phyloP scores from a whole-genome alignment of 2,797 vertebrate species.

The Pangasius djambal region DNA sequence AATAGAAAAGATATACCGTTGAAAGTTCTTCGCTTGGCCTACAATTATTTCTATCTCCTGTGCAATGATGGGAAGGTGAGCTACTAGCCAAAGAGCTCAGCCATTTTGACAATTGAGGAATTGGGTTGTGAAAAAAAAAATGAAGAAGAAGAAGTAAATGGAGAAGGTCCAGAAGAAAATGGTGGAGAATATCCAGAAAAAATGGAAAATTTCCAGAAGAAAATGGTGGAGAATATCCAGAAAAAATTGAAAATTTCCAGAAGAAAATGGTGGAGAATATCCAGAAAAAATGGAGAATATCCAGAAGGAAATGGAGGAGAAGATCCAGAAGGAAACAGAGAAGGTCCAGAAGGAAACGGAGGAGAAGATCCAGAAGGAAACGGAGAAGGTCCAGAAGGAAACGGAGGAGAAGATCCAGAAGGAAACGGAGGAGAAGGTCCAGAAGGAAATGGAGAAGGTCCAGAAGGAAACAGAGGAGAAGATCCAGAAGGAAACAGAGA shows the following conservation, averaged over 20 bases:
- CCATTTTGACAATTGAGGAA: not conserved
- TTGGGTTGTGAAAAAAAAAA: not conserved
- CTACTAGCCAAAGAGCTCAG: too few species aligned
- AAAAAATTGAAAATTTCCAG: too few species aligned
- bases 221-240: not conserved
- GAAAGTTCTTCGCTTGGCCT: not conserved
- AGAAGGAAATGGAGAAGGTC: not conserved
- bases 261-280: not conserved
- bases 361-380: not conserved
- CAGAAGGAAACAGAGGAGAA: not conserved
- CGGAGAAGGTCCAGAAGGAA: not conserved
- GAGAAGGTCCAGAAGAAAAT: not conserved
- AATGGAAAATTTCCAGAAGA: not conserved
- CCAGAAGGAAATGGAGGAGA: not conserved
- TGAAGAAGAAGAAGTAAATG: not conserved
- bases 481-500: not conserved
- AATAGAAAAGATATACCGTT: not conserved
- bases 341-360: not conserved
- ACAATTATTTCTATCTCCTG: not conserved
- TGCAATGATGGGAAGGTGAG: too few species aligned
- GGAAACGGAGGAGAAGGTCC: not conserved
- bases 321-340: not conserved
- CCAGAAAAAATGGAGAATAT: not conserved
- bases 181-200: not conserved
- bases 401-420: too few species aligned